phyloP scores from a whole-genome alignment of 2,797 vertebrate genomes.

The Anas flavirostris region DNA sequence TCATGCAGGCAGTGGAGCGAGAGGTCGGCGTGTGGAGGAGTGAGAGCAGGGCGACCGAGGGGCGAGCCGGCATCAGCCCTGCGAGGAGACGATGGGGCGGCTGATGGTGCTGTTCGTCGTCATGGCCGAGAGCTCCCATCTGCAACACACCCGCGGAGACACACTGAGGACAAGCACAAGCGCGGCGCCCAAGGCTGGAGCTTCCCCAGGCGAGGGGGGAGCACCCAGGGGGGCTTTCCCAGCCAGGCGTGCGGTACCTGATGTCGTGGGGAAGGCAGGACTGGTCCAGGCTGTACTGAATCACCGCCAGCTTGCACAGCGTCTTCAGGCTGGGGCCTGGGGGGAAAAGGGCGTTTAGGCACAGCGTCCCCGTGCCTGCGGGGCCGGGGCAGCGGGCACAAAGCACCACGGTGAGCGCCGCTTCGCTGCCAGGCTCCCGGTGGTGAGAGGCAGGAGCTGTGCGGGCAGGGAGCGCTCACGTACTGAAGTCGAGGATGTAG shows the following conservation, averaged over 20 bases:
- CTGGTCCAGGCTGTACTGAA: slow-evolving; percentile 97
- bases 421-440: not conserved
- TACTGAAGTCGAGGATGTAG: slow-evolving; percentile 98
- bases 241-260: slow-evolving; percentile 81
- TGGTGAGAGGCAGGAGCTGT: not conserved
- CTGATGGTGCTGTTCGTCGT: slow-evolving; percentile 99
- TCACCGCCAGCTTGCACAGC: slow-evolving; percentile 97
- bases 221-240: not conserved
- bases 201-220: not conserved
- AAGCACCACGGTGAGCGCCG: not conserved
- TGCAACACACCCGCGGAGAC: slow-evolving; percentile 4
- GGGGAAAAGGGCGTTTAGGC: not conserved
- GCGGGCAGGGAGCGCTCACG: slow-evolving; percentile 73
- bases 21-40: slow-evolving; percentile 46
- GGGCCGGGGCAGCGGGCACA: not conserved
- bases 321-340: slow-evolving; percentile 96
- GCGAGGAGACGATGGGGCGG: slow-evolving; percentile 95
- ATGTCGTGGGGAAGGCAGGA: slow-evolving; percentile 97
- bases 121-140: slow-evolving; percentile 99
- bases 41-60: slow-evolving; percentile 50
- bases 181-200: not conserved
- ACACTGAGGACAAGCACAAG: not conserved
- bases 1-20: slow-evolving; percentile 67
- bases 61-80: slow-evolving; percentile 81
- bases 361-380: not conserved